A percentile compares a stretch with the other conserved stretches of the same genome.
Conservation (phyloP, 1,140 invertebrate genomes). For the Drosophila kikkawai region DNA sequence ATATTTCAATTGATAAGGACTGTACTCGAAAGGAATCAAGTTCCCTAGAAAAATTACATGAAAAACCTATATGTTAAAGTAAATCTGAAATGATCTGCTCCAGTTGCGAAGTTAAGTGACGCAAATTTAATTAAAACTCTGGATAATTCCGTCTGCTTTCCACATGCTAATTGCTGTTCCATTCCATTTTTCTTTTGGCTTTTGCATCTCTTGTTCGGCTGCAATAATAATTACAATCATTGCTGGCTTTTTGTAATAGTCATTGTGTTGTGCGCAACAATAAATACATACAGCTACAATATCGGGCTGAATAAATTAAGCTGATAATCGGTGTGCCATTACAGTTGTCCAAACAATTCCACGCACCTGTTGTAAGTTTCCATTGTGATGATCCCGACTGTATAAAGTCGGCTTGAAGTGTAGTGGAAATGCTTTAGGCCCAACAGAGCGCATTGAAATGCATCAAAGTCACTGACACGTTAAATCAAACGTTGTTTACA, state of each 20-base stretch:
- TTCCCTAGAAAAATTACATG: not conserved
- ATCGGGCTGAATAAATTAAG: slow-evolving; percentile 53
- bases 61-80: not conserved
- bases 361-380: slow-evolving; percentile 16
- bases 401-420: slow-evolving; percentile 9
- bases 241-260: slow-evolving; percentile 19
- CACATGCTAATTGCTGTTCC: slow-evolving; percentile 55
- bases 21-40: not conserved
- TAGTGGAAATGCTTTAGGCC: slow-evolving; percentile 49
- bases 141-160: slow-evolving; percentile 54
- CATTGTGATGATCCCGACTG: not conserved
- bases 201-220: slow-evolving; percentile 24
- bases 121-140: slow-evolving; percentile 59
- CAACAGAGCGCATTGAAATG: slow-evolving; percentile 62
- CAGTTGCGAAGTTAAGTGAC: slow-evolving; percentile 33
- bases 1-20: not conserved
- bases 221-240: slow-evolving; percentile 27
- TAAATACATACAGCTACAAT: slow-evolving; percentile 14
- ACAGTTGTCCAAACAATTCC: slow-evolving; percentile 36
- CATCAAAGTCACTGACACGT: slow-evolving; percentile 58
- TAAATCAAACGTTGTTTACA: slow-evolving; percentile 17
- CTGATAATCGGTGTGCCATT: slow-evolving; percentile 44
- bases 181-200: slow-evolving; percentile 15
- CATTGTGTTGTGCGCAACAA: slow-evolving; percentile 32
- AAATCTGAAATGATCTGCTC: not conserved